Evolutionary conservation across 2,113 vertebrate genomes (phyloP), one percentile per base, ranked within the genome.

Genomic region (Epinephelus lanceolatus): DNA sequence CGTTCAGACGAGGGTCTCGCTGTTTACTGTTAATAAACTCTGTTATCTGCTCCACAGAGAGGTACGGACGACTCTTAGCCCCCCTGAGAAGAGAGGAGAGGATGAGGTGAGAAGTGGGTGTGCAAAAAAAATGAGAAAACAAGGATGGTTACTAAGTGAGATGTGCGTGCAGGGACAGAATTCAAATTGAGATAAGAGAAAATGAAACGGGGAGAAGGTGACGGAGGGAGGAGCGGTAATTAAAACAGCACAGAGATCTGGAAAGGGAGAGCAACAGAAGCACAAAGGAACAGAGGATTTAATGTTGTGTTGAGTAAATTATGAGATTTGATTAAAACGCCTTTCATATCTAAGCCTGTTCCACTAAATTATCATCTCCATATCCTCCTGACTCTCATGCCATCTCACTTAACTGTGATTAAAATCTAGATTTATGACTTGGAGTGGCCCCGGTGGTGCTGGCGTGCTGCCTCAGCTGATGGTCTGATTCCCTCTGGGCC

Each of bases 11-110:
- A 25, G 98, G 98, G 93, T 99, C 98, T 66, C 98, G 95, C 84
- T 99, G 98, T 89, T 97, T 98, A 25, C 89, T 94, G 91, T 99
- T 99, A 87, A 99, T 98, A 62, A 99, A 99, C 78, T 99, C 98
- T 57, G 97, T 98, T 97, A 99, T 96, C 94, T 99, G 97, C 87
- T 99, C 98, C 81, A 98, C 96, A 0, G 95, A 97, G 88, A 99
- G 97, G 93, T 97, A 98, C 0, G 97, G 96, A 65, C 96, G 97
- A 91, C 95, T 98, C 95, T 98, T 99, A 56, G 97, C 97, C 87
- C 97, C 98, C 21, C 98, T 99, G 83, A 83, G 89, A 56, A 49
- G 55, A 88, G 19, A 61, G 2, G 52, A 68, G 37, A 15, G 18
- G 57, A 63, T 0, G 13, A 19, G 15, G 23, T 40, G 25, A 65